Conservation (phyloP, 2,113 vertebrate species). For the Rallus limicola region DNA sequence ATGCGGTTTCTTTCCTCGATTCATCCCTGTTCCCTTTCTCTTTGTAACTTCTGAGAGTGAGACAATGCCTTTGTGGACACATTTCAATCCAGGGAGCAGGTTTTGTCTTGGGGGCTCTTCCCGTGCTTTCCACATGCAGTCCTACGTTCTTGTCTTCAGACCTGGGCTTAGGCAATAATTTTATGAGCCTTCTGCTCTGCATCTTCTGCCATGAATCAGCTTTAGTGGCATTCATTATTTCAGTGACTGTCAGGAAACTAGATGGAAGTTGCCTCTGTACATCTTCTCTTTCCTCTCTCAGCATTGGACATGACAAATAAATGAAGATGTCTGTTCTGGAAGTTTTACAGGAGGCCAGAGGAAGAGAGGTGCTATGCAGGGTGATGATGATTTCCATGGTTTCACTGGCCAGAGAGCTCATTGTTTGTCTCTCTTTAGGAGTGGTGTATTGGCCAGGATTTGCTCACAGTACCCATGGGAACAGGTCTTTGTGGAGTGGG, state of each 20-base stretch:
- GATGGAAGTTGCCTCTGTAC: neutral
- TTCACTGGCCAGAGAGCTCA: neutral
- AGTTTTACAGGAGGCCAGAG: neutral
- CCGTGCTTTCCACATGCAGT: neutral
- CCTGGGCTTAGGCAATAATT: neutral
- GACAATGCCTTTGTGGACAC: neutral
- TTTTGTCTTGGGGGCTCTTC: neutral
- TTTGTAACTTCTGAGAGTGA: neutral
- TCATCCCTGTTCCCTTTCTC: neutral
- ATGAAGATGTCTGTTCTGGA: neutral
- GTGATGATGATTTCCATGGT: neutral
- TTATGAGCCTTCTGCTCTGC: neutral
- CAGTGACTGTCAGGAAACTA: conserved; percentile 1
- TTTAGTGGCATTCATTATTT: conserved; percentile 14
- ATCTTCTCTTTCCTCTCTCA: neutral
- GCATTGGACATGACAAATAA: neutral
- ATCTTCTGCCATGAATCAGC: conserved; percentile 11
- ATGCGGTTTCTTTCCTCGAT: neutral
- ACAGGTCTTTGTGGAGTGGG: neutral
- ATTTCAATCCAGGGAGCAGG: neutral
- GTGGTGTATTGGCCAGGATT: neutral
- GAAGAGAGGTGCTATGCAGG: neutral
- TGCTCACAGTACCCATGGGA: neutral
- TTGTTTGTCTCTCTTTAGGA: neutral
- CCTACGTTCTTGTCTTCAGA: neutral